Evolutionary conservation across 2,888 invertebrate genomes (phyloP).

Genomic region (Macaria liturata): DNA sequence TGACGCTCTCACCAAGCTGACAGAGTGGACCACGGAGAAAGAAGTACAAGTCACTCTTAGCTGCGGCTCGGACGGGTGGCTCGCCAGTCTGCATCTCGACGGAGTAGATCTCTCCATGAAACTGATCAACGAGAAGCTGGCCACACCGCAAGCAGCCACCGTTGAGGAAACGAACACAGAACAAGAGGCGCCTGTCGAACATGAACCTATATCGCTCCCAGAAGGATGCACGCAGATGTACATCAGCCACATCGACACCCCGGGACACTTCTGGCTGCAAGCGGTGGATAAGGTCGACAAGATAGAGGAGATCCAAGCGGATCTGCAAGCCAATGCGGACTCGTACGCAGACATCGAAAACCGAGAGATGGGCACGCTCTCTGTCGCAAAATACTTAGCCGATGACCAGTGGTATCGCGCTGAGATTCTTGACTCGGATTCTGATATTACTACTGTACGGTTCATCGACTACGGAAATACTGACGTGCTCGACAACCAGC

Average conservation of each 20-base stretch:
- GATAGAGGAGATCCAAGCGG: slow-evolving; percentile 84
- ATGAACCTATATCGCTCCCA: slow-evolving; percentile 61
- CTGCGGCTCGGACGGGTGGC: slow-evolving; percentile 81
- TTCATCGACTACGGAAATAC: slow-evolving; percentile 92
- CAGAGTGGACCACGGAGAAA: slow-evolving; percentile 74
- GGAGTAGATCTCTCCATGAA: slow-evolving; percentile 79
- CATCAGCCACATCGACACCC: slow-evolving; percentile 89
- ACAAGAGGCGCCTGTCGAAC: slow-evolving; percentile 41
- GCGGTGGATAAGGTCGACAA: slow-evolving; percentile 80
- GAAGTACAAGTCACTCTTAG: slow-evolving; percentile 80
- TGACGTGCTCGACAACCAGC: slow-evolving; percentile 86
- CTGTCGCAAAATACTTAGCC: slow-evolving; percentile 90
- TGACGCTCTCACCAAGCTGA: slow-evolving; percentile 57
- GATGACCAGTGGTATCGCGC: slow-evolving; percentile 97
- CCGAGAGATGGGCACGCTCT: slow-evolving; percentile 85
- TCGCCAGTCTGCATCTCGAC: slow-evolving; percentile 76
- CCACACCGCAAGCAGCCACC: slow-evolving; percentile 54
- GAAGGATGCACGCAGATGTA: slow-evolving; percentile 74
- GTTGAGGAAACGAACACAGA: slow-evolving; percentile 43
- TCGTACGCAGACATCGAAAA: slow-evolving; percentile 79
- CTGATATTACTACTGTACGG: slow-evolving; percentile 89
- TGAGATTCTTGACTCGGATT: slow-evolving; percentile 90
- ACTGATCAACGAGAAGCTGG: slow-evolving; percentile 68
- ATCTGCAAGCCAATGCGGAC: slow-evolving; percentile 84
- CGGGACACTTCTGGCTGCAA: slow-evolving; percentile 90